Base-by-base conservation (phyloP, 2,888 invertebrate species). In the Serripes groenlandicus region DNA sequence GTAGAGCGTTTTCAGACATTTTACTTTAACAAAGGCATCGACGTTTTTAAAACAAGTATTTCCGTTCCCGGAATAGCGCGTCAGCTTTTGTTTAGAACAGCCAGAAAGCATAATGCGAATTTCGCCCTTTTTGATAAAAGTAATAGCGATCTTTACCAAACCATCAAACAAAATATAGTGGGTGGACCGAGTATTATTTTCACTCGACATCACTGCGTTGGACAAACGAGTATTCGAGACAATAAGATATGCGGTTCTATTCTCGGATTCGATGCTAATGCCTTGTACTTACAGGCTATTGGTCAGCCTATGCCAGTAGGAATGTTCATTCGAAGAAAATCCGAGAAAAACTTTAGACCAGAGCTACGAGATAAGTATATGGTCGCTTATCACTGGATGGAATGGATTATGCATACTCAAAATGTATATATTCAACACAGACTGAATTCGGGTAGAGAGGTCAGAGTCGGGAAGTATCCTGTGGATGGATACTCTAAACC, bases 61-160 rank as follows among this genome's bases (percentile, higher is more conserved):
- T 73, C 71, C 9, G 77, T 88, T 30, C 87, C 87, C 7, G 86
- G 85, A 28, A 54, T 85, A 32, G 86, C 85, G 3, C 70, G 85
- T n/a, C 75, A 78, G 23, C 58, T 85, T 42, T 64, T 88, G 23
- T 85, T 80, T 35, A 69, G 69, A 26, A 49, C 78, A 18, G 75
- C 75, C 9, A 60, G 69, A 7, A 58, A 77, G 28, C 23, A 56
- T 9, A 56, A 32, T 42, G 81, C 74, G 7, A 26, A 28, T 1
- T 82, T 82, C 71, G 52, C 81, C 9, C 37, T 82, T 23, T 30
- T 69, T 11, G 64, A 75, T 26, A 52, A 21, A 68, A 58, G 26
- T 23, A 75, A 82, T 42, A 37, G 54, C 5, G 78, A 75, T 32
- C 42, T 78, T 9, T 70, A 74, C 32, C 26, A 60, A 11, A 78